A percentile compares a stretch with the other conserved stretches of the same genome.
phyloP scores from a whole-genome alignment of 2,113 vertebrate genomes.

The Toxotes chatareus region DNA sequence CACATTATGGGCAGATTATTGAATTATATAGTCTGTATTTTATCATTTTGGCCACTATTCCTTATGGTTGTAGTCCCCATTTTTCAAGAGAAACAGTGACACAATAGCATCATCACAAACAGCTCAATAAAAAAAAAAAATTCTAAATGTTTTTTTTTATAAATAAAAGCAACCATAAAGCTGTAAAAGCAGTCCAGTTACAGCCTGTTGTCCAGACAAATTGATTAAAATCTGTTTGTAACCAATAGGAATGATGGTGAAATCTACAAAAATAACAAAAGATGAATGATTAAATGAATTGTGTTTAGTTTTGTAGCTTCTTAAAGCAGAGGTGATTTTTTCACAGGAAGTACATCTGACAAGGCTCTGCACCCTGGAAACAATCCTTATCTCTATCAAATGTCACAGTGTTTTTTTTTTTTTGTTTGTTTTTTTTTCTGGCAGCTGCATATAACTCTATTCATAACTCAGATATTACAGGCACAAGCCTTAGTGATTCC shows the following conservation, averaged over 20 bases:
- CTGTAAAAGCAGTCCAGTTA: not conserved
- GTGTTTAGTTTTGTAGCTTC: not conserved
- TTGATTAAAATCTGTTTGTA: not conserved
- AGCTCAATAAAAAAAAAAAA: not conserved
- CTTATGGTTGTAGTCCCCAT: not conserved
- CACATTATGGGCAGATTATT: not conserved
- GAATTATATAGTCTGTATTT: not conserved
- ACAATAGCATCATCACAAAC: not conserved
- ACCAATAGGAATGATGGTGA: constrained; percentile 8
- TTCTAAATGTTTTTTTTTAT: not conserved
- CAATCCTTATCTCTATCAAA: not conserved
- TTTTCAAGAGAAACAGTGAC: not conserved
- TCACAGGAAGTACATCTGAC: not conserved
- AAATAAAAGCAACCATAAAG: not conserved
- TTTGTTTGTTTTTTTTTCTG: not conserved
- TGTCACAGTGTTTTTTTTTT: not conserved
- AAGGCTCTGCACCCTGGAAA: not conserved
- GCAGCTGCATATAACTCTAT: not conserved
- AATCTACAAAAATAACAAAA: not conserved
- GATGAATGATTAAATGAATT: not conserved
- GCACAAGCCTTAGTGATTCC: not conserved
- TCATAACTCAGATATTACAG: constrained; percentile 1
- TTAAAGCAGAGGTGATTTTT: constrained; percentile 6
- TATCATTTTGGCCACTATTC: not conserved
- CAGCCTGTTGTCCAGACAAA: not conserved